A percentile compares a stretch with the other conserved stretches of the same genome.
Conservation (phyloP, 2,797 vertebrate species). For the Arctocebus calabarensis region DNA sequence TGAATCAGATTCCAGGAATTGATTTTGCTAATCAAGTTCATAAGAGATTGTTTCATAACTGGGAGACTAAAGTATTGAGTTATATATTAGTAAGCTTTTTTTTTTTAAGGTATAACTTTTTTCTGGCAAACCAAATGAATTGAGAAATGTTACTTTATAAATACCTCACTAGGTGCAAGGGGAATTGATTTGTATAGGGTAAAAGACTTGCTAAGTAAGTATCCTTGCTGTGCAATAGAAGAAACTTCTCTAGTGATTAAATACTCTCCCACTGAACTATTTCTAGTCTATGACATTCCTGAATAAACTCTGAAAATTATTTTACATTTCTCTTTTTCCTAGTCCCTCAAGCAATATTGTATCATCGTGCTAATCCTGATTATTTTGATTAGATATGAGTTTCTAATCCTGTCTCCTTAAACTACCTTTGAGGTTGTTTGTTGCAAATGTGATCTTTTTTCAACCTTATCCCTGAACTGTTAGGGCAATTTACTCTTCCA, state of each 20-base stretch:
- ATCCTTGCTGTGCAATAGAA: not conserved
- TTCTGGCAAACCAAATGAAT: not conserved
- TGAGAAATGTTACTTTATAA: slow-evolving; percentile 16
- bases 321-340: not conserved
- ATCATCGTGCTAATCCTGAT: not conserved
- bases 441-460: not conserved
- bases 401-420: not conserved
- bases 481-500: not conserved
- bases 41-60: slow-evolving; percentile 53
- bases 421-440: not conserved
- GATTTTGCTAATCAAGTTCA: not conserved
- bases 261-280: not conserved
- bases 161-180: not conserved
- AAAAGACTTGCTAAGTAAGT: not conserved
- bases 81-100: not conserved
- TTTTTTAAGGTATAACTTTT: not conserved
- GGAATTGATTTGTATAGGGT: not conserved
- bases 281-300: not conserved
- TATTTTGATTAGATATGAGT: not conserved
- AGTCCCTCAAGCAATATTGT: not conserved
- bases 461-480: not conserved
- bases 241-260: not conserved
- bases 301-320: slow-evolving; percentile 2
- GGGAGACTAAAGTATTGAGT: not conserved
- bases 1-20: slow-evolving; percentile 21